Conservation (phyloP, 2,888 invertebrate species). For the Azorinus chamasolen region DNA sequence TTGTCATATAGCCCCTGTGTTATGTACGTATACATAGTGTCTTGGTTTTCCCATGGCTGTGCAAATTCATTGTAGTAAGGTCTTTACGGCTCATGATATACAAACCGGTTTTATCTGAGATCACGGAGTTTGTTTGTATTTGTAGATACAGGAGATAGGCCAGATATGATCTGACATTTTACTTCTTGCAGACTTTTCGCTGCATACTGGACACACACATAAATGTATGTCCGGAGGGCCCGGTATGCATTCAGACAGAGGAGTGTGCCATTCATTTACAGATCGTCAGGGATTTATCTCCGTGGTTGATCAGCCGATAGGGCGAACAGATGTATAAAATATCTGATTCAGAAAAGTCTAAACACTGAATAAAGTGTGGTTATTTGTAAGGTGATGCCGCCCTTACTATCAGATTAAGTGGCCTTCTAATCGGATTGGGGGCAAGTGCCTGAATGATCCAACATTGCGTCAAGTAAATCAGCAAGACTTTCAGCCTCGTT, state of each 20-base stretch:
- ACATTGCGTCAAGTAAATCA: constrained; percentile 15
- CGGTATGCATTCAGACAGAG: background rate
- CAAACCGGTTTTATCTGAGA: constrained; percentile 13
- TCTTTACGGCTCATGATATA: constrained; percentile 18
- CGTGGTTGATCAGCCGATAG: constrained; percentile 45
- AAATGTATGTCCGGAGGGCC: background rate
- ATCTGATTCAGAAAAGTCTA: constrained; percentile 53
- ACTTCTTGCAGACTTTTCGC: background rate
- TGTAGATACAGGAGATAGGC: constrained; percentile 19
- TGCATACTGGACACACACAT: background rate
- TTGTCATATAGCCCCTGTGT: constrained; percentile 42
- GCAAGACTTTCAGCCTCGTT: constrained; percentile 25
- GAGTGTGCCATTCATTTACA: constrained; percentile 52
- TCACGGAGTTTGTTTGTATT: constrained; percentile 21
- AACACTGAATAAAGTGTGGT: constrained; percentile 30
- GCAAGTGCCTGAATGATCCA: constrained; percentile 21
- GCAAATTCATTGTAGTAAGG: constrained; percentile 23
- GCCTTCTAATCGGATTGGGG: constrained; percentile 36
- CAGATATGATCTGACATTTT: constrained; percentile 25
- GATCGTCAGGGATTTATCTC: constrained; percentile 24
- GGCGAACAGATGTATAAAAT: constrained; percentile 53
- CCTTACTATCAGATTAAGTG: constrained; percentile 30
- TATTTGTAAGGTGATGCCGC: constrained; percentile 35
- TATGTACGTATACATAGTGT: background rate
- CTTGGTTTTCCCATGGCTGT: constrained; percentile 1